A percentile compares a stretch with the other conserved stretches of the same genome.
Evolutionary conservation across 2,888 invertebrate species (phyloP).

Genomic region (Plagodis dolabraria): DNA sequence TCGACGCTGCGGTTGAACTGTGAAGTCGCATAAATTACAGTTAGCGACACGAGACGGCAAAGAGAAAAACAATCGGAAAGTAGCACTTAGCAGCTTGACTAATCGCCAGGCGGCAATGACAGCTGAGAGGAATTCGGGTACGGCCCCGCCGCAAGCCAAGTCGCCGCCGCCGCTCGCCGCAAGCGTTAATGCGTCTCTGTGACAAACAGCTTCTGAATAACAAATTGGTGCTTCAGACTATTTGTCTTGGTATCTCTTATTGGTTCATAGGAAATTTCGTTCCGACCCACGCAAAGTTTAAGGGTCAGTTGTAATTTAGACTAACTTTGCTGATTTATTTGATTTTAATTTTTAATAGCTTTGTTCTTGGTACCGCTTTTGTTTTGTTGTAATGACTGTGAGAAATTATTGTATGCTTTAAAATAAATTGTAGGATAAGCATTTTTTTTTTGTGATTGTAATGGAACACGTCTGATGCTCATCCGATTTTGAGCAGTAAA

Average conservation of each 20-base stretch:
- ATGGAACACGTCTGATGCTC: too few species aligned
- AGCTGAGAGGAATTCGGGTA: slow-evolving; percentile 64
- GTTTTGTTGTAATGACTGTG: too few species aligned
- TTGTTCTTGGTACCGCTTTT: too few species aligned
- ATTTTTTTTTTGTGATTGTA: too few species aligned
- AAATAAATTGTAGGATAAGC: too few species aligned
- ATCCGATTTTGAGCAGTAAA: too few species aligned
- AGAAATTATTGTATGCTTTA: too few species aligned
- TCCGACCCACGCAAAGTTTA: slow-evolving; percentile 13
- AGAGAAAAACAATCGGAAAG: slow-evolving; percentile 82
- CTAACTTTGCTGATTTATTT: slow-evolving; percentile 1
- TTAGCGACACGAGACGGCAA: slow-evolving; percentile 63
- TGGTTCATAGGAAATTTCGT: slow-evolving; percentile 34
- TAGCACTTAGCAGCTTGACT: slow-evolving; percentile 82
- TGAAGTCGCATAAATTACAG: slow-evolving; percentile 84
- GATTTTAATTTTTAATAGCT: background rate
- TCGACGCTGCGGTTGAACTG: slow-evolving; percentile 72
- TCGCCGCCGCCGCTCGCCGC: slow-evolving; percentile 37
- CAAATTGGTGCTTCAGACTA: slow-evolving; percentile 46
- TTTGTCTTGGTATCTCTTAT: slow-evolving; percentile 37
- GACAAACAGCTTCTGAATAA: slow-evolving; percentile 60
- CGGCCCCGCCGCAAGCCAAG: slow-evolving; percentile 61
- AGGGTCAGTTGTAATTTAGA: background rate
- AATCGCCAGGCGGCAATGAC: slow-evolving; percentile 79
- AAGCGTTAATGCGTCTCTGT: slow-evolving; percentile 59